phyloP scores from a whole-genome alignment of 1,140 invertebrate genomes.

The Drosophila lacteicornis region DNA sequence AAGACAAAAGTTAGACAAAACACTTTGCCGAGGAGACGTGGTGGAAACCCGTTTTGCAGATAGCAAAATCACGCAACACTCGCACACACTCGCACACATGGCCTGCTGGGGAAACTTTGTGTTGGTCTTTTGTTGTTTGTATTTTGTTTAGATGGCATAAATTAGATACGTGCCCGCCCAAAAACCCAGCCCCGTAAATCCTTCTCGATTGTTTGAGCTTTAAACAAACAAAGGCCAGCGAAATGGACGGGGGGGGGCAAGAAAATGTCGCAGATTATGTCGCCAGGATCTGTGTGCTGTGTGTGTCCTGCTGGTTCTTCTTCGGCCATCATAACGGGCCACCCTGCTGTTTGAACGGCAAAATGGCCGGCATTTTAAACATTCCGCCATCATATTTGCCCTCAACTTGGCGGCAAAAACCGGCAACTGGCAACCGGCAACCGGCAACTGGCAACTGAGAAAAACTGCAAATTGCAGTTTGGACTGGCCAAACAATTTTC shows the following conservation, averaged over 20 bases:
- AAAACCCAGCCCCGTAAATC: slow-evolving; percentile 34
- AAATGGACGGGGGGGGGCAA: not conserved
- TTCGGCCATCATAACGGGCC: slow-evolving; percentile 11
- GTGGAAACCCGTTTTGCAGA: slow-evolving; percentile 63
- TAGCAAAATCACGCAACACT: slow-evolving; percentile 74
- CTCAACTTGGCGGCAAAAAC: slow-evolving; percentile 54
- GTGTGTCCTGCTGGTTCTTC: slow-evolving; percentile 6
- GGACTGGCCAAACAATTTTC: slow-evolving; percentile 66
- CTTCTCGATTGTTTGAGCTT: slow-evolving; percentile 52
- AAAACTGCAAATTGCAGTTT: slow-evolving; percentile 68
- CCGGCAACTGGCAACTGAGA: not conserved
- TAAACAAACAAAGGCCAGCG: slow-evolving; percentile 38
- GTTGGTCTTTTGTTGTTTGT: slow-evolving; percentile 76
- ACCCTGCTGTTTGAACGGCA: slow-evolving; percentile 11
- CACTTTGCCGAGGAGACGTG: slow-evolving; percentile 53
- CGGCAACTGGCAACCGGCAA: not conserved
- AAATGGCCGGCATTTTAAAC: slow-evolving; percentile 43
- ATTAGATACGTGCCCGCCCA: slow-evolving; percentile 77
- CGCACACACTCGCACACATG: slow-evolving; percentile 20
- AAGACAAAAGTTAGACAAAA: slow-evolving; percentile 71
- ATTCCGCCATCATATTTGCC: slow-evolving; percentile 60
- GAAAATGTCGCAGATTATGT: slow-evolving; percentile 37
- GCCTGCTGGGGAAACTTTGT: slow-evolving; percentile 58
- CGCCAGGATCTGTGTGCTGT: slow-evolving; percentile 15
- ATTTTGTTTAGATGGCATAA: slow-evolving; percentile 81